Evolutionary conservation across 2,113 vertebrate genomes (phyloP).

Genomic region (Pelobates fuscus): DNA sequence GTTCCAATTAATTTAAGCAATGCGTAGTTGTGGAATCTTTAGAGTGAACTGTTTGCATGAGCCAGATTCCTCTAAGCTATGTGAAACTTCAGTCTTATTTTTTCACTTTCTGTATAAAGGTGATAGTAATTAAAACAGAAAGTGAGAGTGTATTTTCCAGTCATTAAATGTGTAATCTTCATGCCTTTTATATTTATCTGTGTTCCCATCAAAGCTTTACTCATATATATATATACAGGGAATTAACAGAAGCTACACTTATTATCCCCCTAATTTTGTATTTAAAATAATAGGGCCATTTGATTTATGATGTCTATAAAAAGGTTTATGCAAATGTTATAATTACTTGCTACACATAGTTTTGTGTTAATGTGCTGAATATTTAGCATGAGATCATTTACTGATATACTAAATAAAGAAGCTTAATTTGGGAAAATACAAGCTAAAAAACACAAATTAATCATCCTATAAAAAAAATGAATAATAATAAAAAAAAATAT

Average conservation of each 20-base stretch:
- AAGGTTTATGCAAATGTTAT: constrained; percentile 42
- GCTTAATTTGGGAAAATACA: neutral
- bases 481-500: too few relatives aligned
- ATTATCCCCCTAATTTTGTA: constrained; percentile 7
- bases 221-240: neutral
- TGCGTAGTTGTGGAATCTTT: too few relatives aligned
- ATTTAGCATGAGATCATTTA: constrained; percentile 14
- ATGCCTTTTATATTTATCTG: neutral
- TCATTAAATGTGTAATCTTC: constrained; percentile 16
- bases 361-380: constrained; percentile 19
- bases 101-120: neutral
- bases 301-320: constrained; percentile 34
- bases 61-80: constrained; percentile 17
- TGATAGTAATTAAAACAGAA: constrained; percentile 17
- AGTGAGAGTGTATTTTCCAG: neutral
- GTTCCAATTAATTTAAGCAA: too few relatives aligned
- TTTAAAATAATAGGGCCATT: constrained; percentile 19
- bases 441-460: neutral
- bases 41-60: too few relatives aligned
- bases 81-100: neutral
- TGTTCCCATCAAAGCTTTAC: constrained; percentile 18
- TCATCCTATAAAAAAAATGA: neutral
- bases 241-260: neutral
- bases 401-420: constrained; percentile 26
- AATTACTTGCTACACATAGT: constrained; percentile 34